Percentiles rank a stretch among this genome's conserved stretches.
These are phyloP conservation scores for Euphonia xanthogaster DNA, from an alignment of 2,797 vertebrate species.

Conservation along the genomic window DNA sequence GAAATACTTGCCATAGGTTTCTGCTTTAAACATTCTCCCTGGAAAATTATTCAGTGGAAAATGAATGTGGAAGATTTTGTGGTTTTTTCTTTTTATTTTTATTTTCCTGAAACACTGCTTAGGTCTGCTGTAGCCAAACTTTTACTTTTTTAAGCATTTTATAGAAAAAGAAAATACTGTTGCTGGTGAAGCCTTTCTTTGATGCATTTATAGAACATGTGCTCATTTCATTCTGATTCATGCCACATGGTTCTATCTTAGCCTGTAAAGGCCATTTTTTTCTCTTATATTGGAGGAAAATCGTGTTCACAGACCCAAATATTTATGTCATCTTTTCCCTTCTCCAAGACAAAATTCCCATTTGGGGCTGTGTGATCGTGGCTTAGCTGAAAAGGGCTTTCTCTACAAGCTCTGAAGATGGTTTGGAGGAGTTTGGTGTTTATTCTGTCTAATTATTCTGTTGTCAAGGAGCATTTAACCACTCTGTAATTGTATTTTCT, in stretches of 20 bases:
- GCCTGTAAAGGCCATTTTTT: not conserved
- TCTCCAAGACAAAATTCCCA: not conserved
- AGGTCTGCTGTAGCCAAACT: slow-evolving; percentile 4
- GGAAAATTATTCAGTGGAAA: slow-evolving; percentile 45
- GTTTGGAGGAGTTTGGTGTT: not conserved
- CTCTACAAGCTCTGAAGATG: not conserved
- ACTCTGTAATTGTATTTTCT: not conserved
- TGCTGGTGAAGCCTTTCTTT: slow-evolving; percentile 6
- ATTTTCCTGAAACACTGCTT: not conserved
- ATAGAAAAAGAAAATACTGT: slow-evolving; percentile 24
- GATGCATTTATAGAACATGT: slow-evolving; percentile 20
- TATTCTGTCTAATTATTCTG: not conserved
- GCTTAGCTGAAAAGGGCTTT: not conserved
- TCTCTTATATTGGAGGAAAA: not conserved
- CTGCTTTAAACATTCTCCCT: not conserved
- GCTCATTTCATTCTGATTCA: slow-evolving; percentile 33
- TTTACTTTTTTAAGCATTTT: slow-evolving; percentile 15
- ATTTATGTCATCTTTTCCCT: not conserved
- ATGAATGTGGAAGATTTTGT: not conserved
- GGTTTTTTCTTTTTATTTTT: not conserved
- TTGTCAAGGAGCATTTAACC: not conserved
- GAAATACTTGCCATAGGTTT: not conserved
- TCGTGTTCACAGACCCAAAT: not conserved
- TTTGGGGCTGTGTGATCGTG: not conserved
- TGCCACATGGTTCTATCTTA: not conserved